Conservation (phyloP, 2,888 invertebrate genomes). For the Nasonia oneida region DNA sequence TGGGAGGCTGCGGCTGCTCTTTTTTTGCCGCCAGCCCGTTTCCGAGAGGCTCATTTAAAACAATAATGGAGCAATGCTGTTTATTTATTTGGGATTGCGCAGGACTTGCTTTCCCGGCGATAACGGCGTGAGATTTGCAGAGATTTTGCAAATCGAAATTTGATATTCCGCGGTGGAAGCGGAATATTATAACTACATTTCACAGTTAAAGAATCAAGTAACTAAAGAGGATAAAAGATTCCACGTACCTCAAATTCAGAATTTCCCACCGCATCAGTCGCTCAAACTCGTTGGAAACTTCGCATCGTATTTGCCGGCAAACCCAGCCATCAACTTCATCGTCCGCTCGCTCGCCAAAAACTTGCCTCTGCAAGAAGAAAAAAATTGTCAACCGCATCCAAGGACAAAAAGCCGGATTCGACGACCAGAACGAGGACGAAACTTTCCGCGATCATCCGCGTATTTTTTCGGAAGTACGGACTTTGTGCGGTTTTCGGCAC, state of each 20-base stretch:
- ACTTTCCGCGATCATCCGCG: slow-evolving; percentile 35
- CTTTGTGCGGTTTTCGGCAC: slow-evolving; percentile 12
- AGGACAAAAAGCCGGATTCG: slow-evolving; percentile 50
- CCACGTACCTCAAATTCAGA: not conserved
- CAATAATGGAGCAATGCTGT: not conserved
- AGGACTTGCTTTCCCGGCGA: not conserved
- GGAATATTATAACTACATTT: too few relatives aligned
- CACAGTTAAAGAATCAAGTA: too few relatives aligned
- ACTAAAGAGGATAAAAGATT: too few relatives aligned
- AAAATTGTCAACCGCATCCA: slow-evolving; percentile 7
- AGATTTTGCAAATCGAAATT: too few relatives aligned
- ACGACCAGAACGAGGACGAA: not conserved
- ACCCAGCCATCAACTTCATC: not conserved
- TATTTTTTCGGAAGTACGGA: slow-evolving; percentile 10
- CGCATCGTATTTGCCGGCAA: not conserved
- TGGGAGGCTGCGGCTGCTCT: slow-evolving; percentile 2
- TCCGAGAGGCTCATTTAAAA: not conserved
- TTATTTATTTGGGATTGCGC: not conserved
- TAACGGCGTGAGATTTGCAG: not conserved
- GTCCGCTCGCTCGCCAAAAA: slow-evolving; percentile 13
- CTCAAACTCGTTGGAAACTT: slow-evolving; percentile 15
- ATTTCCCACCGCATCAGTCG: not conserved
- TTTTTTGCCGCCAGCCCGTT: not conserved
- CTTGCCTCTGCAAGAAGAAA: not conserved
- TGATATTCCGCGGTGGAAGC: too few relatives aligned